Evolutionary conservation across 2,888 invertebrate genomes (phyloP).

Genomic region (Epistrophe eligans): DNA sequence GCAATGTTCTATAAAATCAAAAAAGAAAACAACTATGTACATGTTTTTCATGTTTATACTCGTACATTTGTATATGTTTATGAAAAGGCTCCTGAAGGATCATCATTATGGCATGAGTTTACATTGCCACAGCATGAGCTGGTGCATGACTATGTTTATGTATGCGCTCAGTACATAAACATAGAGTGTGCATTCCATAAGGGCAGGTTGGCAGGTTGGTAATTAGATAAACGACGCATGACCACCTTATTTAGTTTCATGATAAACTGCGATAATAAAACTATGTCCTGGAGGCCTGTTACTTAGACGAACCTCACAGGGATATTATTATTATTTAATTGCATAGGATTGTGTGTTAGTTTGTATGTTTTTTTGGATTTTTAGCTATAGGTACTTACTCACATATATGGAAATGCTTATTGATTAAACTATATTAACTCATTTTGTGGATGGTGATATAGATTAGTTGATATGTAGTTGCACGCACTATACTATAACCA

Average conservation of each 20-base stretch:
- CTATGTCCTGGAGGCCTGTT: background rate
- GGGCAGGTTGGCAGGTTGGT: slow-evolving; percentile 46
- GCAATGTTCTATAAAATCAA: slow-evolving; percentile 28
- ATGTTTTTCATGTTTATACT: background rate
- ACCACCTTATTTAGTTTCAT: slow-evolving; percentile 63
- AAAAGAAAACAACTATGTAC: background rate
- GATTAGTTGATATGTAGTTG: slow-evolving; percentile 33
- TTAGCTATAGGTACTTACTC: background rate
- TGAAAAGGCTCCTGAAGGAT: slow-evolving; percentile 9
- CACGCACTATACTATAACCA: background rate
- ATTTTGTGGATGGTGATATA: slow-evolving; percentile 47
- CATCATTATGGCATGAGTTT: background rate
- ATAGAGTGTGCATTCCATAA: slow-evolving; percentile 18
- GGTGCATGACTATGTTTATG: background rate
- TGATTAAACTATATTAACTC: slow-evolving; percentile 51
- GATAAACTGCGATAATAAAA: slow-evolving; percentile 42
- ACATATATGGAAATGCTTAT: background rate
- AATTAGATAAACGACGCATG: slow-evolving; percentile 65
- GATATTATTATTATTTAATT: slow-evolving; percentile 19
- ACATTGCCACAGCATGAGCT: background rate
- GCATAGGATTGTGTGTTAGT: background rate
- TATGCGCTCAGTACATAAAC: slow-evolving; percentile 2
- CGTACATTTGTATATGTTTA: too few species aligned
- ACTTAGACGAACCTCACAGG: slow-evolving; percentile 53
- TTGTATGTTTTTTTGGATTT: slow-evolving; percentile 9